These are phyloP conservation scores for Sciurus vulgaris DNA, from an alignment of 2,797 vertebrate genomes.

Conservation along the genomic window DNA sequence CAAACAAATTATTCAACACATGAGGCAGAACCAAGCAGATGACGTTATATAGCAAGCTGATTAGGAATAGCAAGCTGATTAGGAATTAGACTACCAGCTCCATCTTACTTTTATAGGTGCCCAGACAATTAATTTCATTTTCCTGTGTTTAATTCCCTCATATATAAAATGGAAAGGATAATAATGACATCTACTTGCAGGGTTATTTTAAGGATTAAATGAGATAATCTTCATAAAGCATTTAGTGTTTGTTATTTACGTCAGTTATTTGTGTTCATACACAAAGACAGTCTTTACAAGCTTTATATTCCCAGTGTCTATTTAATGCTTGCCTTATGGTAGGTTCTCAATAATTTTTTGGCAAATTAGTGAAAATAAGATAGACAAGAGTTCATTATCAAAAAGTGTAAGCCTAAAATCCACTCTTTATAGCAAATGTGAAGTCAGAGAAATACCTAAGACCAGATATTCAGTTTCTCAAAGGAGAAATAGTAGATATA, in stretches of 20 bases:
- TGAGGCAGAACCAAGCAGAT: neutral
- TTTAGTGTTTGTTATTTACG: neutral
- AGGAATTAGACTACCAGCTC: neutral
- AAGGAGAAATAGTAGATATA: neutral
- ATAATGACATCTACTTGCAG: neutral
- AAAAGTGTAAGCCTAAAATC: neutral
- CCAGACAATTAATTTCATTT: neutral
- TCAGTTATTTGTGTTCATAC: neutral
- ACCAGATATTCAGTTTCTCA: neutral
- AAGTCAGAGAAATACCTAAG: slow-evolving; percentile 24
- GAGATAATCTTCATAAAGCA: slow-evolving; percentile 20
- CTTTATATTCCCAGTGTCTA: neutral
- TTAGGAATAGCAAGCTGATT: neutral
- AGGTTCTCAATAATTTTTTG: slow-evolving; percentile 5
- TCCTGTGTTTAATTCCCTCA: neutral
- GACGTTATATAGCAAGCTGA: neutral
- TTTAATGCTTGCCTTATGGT: neutral
- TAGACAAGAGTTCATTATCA: neutral
- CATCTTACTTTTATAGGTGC: neutral
- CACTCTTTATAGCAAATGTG: neutral
- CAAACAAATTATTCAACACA: neutral
- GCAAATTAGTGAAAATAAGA: neutral
- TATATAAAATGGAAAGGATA: neutral
- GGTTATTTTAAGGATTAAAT: neutral
- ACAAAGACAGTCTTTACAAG: neutral